These are phyloP conservation scores for Platynereis dumerilii DNA, from an alignment of 2,888 invertebrate species.

Conservation along the genomic window DNA sequence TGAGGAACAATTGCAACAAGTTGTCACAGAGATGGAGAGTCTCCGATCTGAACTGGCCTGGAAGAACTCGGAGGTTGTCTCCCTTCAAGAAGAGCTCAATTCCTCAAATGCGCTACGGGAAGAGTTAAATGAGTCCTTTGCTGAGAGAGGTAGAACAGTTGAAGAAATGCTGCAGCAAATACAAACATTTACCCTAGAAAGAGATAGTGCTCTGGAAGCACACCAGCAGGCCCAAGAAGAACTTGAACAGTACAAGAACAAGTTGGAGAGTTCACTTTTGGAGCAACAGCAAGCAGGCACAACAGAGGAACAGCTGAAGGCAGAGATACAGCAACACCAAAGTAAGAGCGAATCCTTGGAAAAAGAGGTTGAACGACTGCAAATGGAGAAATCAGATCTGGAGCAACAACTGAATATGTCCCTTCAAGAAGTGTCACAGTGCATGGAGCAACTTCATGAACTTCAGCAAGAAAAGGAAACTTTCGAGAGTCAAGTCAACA, in stretches of 20 bases:
- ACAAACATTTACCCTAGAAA: too few relatives aligned
- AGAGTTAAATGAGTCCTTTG: conserved; percentile 9
- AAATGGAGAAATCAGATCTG: too few relatives aligned
- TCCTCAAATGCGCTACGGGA: background rate
- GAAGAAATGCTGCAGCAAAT: too few relatives aligned
- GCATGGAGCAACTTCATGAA: background rate
- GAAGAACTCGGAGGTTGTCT: background rate
- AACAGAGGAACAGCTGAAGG: background rate
- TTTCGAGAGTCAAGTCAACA: background rate
- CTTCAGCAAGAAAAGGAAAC: conserved; percentile 4
- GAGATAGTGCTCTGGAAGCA: too few relatives aligned
- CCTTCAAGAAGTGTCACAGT: too few relatives aligned
- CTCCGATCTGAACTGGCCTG: background rate
- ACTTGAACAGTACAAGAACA: too few relatives aligned
- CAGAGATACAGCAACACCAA: background rate
- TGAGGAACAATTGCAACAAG: background rate
- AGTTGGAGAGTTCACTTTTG: too few relatives aligned
- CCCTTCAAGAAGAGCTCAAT: background rate
- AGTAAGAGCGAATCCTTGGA: background rate
- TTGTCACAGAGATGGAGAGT: background rate
- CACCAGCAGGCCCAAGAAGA: too few relatives aligned
- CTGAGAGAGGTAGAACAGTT: background rate
- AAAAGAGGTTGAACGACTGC: too few relatives aligned
- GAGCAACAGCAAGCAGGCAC: too few relatives aligned
- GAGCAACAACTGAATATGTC: too few relatives aligned